Evolutionary conservation across 2,888 invertebrate genomes (phyloP).

Genomic region (Tipula vernalis): DNA sequence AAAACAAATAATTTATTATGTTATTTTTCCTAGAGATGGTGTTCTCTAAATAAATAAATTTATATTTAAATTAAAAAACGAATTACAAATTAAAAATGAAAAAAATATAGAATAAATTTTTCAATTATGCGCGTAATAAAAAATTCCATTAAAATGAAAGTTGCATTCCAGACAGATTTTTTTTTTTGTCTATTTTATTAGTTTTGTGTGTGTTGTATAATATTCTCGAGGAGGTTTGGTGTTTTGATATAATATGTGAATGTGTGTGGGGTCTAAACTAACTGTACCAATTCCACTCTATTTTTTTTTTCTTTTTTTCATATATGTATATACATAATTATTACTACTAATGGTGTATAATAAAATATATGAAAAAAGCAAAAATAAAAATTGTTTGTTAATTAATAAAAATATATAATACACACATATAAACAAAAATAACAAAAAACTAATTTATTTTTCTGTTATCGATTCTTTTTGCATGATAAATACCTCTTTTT

Average conservation of each 20-base stretch:
- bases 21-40: not conserved
- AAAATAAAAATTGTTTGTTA: not conserved
- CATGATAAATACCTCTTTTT: constrained; percentile 9
- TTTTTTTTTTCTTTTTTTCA: not conserved
- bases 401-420: not conserved
- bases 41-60: not conserved
- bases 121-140: constrained; percentile 4
- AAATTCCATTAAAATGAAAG: not conserved
- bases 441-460: constrained; percentile 9
- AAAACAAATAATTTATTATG: not conserved
- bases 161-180: not conserved
- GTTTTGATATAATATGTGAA: not conserved
- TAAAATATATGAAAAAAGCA: not conserved
- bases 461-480: constrained; percentile 9
- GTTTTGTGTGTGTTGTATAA: not conserved
- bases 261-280: not conserved
- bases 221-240: not conserved
- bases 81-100: not conserved
- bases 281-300: not conserved
- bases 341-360: not conserved
- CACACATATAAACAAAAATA: not conserved
- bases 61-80: not conserved
- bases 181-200: not conserved
- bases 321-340: not conserved
- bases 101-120: not conserved